A percentile compares a stretch with the other conserved stretches of the same genome.
phyloP scores from a whole-genome alignment of 2,113 vertebrate genomes.

The Psittacula cyanocephala region DNA sequence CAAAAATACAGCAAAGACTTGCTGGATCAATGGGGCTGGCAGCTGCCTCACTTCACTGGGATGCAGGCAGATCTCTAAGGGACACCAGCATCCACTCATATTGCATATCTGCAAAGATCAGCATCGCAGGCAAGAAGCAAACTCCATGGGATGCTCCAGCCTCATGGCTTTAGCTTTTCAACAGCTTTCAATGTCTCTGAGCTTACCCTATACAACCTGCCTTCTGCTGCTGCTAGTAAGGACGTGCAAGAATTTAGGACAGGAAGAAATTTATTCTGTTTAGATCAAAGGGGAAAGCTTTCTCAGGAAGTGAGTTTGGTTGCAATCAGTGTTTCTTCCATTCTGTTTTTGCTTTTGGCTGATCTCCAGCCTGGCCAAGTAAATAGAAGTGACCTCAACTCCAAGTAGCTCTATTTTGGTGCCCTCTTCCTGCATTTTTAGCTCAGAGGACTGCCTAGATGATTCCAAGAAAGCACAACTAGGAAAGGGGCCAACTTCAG shows the following conservation, averaged over 20 bases:
- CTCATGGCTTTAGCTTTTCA: background rate
- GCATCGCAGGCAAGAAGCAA: background rate
- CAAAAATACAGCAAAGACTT: background rate
- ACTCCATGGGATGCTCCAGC: background rate
- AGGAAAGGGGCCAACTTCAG: background rate
- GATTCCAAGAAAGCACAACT: background rate
- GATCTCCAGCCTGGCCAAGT: background rate
- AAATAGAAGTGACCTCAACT: conserved; percentile 1
- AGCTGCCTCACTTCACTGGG: background rate
- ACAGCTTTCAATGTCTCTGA: background rate
- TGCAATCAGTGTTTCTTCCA: background rate
- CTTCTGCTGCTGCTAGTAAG: background rate
- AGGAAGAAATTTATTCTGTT: background rate
- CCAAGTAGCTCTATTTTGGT: background rate
- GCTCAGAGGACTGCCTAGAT: background rate
- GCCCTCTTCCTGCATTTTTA: conserved; percentile 10
- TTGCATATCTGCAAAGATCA: background rate
- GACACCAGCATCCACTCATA: rapidly evolving
- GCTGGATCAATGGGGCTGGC: background rate
- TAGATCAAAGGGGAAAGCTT: background rate
- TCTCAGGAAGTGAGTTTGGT: background rate
- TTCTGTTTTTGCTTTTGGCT: background rate
- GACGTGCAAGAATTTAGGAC: background rate
- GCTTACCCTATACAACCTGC: background rate
- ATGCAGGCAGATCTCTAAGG: background rate